phyloP scores from a whole-genome alignment of 2,797 vertebrate genomes.

The Ceryle rudis region DNA sequence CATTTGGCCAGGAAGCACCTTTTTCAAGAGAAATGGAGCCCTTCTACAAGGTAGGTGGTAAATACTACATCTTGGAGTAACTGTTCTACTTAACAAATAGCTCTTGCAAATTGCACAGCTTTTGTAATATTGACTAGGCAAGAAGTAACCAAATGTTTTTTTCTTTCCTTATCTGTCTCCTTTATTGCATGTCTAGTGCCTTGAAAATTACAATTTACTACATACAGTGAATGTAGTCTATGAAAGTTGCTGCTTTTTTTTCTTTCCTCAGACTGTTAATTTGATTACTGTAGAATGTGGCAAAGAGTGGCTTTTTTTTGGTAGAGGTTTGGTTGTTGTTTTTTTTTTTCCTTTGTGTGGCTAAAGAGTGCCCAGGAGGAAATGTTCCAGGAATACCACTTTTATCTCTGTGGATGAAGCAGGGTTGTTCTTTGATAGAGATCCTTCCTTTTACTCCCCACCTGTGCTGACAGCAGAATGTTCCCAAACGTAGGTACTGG shows the following conservation, averaged over 20 bases:
- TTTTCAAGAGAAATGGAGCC: constrained; percentile 95
- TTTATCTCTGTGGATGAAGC: background rate
- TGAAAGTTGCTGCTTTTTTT: constrained; percentile 24
- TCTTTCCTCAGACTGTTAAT: background rate
- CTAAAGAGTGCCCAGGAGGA: background rate
- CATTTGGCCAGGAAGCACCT: constrained; percentile 94
- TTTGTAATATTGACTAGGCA: background rate
- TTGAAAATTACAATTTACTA: constrained; percentile 21
- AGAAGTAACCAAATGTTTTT: constrained; percentile 14
- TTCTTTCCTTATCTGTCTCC: constrained; percentile 21
- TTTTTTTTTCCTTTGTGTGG: background rate
- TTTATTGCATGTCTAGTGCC: background rate
- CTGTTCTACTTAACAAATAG: background rate
- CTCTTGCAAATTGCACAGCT: background rate
- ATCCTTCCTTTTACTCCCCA: background rate
- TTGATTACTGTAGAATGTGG: constrained; percentile 3
- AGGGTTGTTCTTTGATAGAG: background rate
- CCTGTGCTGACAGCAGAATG: background rate
- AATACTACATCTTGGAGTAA: background rate
- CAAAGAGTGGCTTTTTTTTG: background rate
- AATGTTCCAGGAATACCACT: background rate
- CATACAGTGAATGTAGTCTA: constrained; percentile 28
- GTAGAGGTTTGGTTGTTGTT: too few species aligned
- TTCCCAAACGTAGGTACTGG: background rate
- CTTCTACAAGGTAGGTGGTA: constrained; percentile 91